Conservation (phyloP, 1,140 invertebrate genomes). For the Drosophila parvula region DNA sequence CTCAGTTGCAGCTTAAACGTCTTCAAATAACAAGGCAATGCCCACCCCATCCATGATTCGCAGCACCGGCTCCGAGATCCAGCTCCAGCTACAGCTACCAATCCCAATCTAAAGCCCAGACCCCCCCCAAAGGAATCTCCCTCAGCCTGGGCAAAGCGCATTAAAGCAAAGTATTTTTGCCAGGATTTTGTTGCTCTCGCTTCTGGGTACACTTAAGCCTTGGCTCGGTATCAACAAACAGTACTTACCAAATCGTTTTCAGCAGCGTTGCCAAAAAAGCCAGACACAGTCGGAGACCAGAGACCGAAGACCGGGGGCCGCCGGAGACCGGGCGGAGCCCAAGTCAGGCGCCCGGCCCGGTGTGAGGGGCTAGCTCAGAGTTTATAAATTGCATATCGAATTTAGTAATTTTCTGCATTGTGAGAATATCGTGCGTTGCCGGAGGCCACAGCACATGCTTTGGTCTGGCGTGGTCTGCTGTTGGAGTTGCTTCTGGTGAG, state of each 20-base stretch:
- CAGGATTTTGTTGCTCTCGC: constrained; percentile 62
- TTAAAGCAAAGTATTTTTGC: constrained; percentile 70
- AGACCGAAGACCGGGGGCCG: not conserved
- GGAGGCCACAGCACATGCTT: constrained; percentile 36
- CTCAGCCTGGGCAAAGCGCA: constrained; percentile 56
- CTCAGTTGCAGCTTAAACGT: constrained; percentile 54
- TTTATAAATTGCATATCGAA: constrained; percentile 82
- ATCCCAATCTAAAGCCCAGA: not conserved
- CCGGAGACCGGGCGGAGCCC: constrained; percentile 3
- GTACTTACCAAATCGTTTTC: constrained; percentile 68
- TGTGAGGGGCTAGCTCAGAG: not conserved
- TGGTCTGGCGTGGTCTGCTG: constrained; percentile 16
- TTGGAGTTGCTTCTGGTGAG: constrained; percentile 16
- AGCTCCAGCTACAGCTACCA: not conserved
- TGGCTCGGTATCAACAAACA: constrained; percentile 74
- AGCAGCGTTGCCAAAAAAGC: constrained; percentile 64
- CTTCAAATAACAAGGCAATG: constrained; percentile 57
- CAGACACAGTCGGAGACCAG: constrained; percentile 34
- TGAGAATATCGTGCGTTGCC: constrained; percentile 70
- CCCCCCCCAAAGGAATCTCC: constrained; percentile 1
- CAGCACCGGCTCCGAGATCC: not conserved
- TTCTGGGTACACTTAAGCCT: constrained; percentile 73
- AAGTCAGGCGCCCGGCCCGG: not conserved
- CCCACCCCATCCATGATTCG: constrained; percentile 9
- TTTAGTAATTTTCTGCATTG: constrained; percentile 75